Evolutionary conservation across 2,888 invertebrate genomes (phyloP), one percentile per base, ranked within the genome.

Genomic region (Timandra comae): DNA sequence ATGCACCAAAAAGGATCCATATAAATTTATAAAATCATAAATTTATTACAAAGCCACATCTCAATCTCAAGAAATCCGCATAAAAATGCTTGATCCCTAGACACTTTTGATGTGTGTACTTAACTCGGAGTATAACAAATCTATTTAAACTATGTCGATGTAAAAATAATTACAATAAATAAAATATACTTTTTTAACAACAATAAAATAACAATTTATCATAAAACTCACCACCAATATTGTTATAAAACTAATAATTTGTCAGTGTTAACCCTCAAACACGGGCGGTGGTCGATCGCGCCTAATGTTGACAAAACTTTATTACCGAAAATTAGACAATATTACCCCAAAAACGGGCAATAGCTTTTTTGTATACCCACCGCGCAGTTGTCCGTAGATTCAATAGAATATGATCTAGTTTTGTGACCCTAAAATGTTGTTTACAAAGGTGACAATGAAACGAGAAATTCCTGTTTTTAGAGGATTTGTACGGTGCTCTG

Each of bases 291-390:
- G 63, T 61, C 66, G 49, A 60, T 54, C 76, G 71, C 72, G 73
- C 78, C 80, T 73, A 50, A 58, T 82, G 85, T 85, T 85, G 78
- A 82, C 85, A 80, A 85, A 85, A 84, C 84, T 81, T 52, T 81
- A 81, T 82, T 78, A 85, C 85, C 85, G 72, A 79, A 78, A 69
- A 85, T 80, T 76, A 64, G 72, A 79, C 80, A 85, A 85, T 81
- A 82, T 84, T 81, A 68, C 65, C 64, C 75, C 63, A 71, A 76
- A 63, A 67, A 65, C 70, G 67, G 63, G 61, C 62, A 68, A 74
- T 76, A 63, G 61, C 63, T 64, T 63, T 63, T 79, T 72, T 79
- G 66, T 72, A 47, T 52, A 47, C 59, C 67, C 70, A 69, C 72
- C 72, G 69, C 74, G 68, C 73, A 61, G 65, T 62, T 62, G 66